A percentile compares a stretch with the other conserved stretches of the same genome.
These are phyloP conservation scores for Probaryconus sp. DNA, from an alignment of 1,140 invertebrate genomes.

Conservation along the genomic window DNA sequence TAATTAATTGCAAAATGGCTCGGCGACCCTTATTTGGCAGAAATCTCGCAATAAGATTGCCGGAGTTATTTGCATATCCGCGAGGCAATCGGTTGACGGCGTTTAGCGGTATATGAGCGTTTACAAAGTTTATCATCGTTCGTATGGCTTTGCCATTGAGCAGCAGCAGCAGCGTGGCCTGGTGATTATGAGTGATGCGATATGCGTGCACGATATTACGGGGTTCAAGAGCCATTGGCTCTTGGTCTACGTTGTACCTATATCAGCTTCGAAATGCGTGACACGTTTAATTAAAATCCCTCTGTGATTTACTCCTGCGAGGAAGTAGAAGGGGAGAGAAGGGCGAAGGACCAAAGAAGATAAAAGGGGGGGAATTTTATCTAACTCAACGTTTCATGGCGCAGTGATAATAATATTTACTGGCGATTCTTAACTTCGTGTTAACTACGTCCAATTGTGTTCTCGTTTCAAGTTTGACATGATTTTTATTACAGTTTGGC, in stretches of 20 bases:
- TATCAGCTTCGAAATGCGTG: conserved; percentile 72
- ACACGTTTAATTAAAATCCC: conserved; percentile 76
- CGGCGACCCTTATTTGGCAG: conserved; percentile 13
- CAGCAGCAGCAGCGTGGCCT: too few relatives aligned
- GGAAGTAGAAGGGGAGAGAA: neutral
- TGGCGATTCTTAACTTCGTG: too few relatives aligned
- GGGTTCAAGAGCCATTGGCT: conserved; percentile 56
- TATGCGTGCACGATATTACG: conserved; percentile 72
- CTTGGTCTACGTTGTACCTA: conserved; percentile 49
- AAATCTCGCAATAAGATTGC: conserved; percentile 47
- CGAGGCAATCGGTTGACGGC: conserved; percentile 30
- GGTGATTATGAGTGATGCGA: conserved; percentile 73
- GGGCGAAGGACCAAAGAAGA: neutral
- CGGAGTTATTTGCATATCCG: conserved; percentile 45
- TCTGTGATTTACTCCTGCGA: conserved; percentile 70
- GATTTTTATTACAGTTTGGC: too few relatives aligned
- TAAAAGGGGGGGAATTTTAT: too few relatives aligned
- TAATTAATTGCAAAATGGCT: conserved; percentile 38
- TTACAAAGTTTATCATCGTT: conserved; percentile 39
- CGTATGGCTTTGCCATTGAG: conserved; percentile 21
- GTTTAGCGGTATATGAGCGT: conserved; percentile 36
- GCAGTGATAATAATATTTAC: too few relatives aligned
- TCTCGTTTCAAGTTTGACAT: too few relatives aligned
- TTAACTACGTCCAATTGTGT: too few relatives aligned
- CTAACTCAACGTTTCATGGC: too few relatives aligned